A percentile compares a stretch with the other conserved stretches of the same genome.
Evolutionary conservation across 2,113 vertebrate genomes (phyloP).

Genomic region (Rhineura floridana): DNA sequence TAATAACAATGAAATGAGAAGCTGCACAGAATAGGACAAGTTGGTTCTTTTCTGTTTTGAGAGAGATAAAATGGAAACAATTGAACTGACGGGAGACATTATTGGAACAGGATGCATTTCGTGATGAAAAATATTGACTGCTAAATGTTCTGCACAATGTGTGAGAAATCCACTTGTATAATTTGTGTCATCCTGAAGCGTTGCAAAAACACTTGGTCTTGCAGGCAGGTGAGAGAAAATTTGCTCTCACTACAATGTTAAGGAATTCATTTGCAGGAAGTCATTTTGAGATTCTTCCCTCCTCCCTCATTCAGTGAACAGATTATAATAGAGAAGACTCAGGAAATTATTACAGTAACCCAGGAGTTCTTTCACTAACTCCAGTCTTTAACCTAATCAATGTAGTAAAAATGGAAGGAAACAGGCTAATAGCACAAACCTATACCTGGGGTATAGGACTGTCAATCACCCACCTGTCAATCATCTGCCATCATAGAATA

Average conservation of each 20-base stretch:
- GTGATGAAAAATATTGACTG: background rate
- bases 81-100: background rate
- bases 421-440: background rate
- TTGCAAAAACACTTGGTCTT: background rate
- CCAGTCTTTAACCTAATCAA: background rate
- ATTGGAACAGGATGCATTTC: background rate
- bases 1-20: background rate
- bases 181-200: background rate
- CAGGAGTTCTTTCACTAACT: background rate
- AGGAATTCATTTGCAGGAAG: conserved; percentile 25
- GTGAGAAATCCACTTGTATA: background rate
- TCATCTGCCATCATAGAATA: too few relatives aligned
- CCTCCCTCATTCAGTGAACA: background rate
- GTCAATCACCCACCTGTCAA: too few relatives aligned
- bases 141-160: background rate
- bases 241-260: background rate
- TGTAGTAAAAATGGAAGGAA: background rate
- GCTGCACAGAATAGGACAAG: too few relatives aligned
- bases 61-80: background rate
- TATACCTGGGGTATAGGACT: too few relatives aligned
- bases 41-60: conserved; percentile 1
- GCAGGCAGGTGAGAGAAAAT: background rate
- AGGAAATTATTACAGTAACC: background rate
- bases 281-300: background rate
- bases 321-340: background rate